Evolutionary conservation across 2,797 vertebrate species (phyloP).

Genomic region (Pelochelys cantorii): DNA sequence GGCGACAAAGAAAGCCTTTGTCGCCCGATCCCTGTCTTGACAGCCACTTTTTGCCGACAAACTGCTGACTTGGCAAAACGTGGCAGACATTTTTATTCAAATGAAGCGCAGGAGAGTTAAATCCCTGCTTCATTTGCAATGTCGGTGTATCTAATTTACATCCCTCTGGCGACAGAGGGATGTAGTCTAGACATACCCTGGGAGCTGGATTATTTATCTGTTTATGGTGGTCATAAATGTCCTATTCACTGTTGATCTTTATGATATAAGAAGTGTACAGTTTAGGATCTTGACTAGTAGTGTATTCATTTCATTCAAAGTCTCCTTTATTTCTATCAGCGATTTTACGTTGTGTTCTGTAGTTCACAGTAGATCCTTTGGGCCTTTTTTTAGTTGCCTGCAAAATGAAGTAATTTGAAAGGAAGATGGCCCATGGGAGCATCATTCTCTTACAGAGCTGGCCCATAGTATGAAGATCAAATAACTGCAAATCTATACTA

Average conservation of each 20-base stretch:
- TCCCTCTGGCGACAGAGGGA: too few species aligned
- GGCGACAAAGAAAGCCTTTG: too few species aligned
- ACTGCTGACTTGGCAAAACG: too few species aligned
- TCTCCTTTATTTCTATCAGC: background rate
- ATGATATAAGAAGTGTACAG: background rate
- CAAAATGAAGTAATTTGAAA: background rate
- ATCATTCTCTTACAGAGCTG: background rate
- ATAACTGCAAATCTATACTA: background rate
- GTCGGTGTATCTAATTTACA: too few species aligned
- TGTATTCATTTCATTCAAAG: background rate
- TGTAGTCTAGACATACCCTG: too few species aligned
- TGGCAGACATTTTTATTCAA: too few species aligned
- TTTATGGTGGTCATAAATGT: background rate
- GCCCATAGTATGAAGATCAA: background rate
- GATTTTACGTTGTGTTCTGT: background rate
- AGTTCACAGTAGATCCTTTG: background rate
- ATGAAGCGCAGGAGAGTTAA: too few species aligned
- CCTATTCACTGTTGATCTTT: background rate
- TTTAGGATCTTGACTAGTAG: background rate
- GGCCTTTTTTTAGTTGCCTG: background rate
- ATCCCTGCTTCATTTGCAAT: too few species aligned
- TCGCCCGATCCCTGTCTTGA: too few species aligned
- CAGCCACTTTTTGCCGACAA: too few species aligned
- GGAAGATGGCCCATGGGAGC: background rate
- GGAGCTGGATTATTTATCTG: background rate